Conservation (phyloP, 2,797 vertebrate genomes). For the Rhinoraja longicauda region DNA sequence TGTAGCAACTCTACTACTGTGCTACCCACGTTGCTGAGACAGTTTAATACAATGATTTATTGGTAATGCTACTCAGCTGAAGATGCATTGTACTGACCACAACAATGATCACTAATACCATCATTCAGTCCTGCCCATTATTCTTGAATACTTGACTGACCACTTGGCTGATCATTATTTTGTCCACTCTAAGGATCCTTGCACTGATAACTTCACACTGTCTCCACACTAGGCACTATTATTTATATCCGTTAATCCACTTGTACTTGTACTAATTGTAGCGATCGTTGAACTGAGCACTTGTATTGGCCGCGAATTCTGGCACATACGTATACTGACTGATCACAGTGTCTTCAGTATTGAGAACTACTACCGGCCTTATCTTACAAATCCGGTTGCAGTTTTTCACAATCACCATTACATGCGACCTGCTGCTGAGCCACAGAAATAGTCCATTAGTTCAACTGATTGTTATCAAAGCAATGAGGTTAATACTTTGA, state of each 20-base stretch:
- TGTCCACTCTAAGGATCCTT: background rate
- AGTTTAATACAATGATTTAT: background rate
- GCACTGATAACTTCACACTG: background rate
- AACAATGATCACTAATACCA: background rate
- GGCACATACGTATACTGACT: background rate
- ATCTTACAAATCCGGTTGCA: background rate
- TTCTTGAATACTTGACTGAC: background rate
- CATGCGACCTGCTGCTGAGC: background rate
- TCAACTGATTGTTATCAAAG: background rate
- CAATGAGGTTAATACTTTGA: constrained; percentile 7
- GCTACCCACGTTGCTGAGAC: background rate
- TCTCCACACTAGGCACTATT: background rate
- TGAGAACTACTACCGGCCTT: background rate
- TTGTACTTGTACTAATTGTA: background rate
- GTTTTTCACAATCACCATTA: background rate
- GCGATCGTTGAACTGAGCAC: background rate
- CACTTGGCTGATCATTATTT: background rate
- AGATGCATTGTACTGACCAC: background rate
- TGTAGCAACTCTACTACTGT: too few relatives aligned
- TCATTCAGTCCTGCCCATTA: background rate
- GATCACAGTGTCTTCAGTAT: background rate
- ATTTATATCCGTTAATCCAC: too few relatives aligned
- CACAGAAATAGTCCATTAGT: background rate
- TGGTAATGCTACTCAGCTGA: background rate
- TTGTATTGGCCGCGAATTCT: background rate